Evolutionary conservation across 2,797 vertebrate species (phyloP).

Genomic region (Parotocinclus haroldoi): DNA sequence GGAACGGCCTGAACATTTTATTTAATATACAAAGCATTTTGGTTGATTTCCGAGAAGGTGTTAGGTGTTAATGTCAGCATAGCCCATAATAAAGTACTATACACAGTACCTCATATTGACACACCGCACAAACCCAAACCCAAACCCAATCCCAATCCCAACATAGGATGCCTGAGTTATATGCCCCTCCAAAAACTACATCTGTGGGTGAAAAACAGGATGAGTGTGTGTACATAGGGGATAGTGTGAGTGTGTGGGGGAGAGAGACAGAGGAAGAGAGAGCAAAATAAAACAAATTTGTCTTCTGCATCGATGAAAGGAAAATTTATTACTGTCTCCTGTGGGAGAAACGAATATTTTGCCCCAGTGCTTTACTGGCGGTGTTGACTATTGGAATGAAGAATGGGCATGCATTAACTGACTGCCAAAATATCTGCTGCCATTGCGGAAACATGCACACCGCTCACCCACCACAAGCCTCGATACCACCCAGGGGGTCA

Average conservation of each 20-base stretch:
- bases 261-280: slow-evolving; percentile 31
- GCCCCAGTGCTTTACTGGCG: slow-evolving; percentile 80
- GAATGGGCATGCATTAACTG: slow-evolving; percentile 81
- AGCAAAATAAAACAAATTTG: slow-evolving; percentile 78
- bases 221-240: slow-evolving; percentile 56
- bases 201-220: slow-evolving; percentile 43
- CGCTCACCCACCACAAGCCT: slow-evolving; percentile 69
- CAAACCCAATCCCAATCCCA: too few species aligned
- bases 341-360: slow-evolving; percentile 87
- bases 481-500: slow-evolving; percentile 59
- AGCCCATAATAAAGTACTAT: too few species aligned
- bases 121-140: too few species aligned
- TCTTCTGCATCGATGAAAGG: slow-evolving; percentile 85
- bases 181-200: not conserved
- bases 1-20: too few species aligned
- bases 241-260: not conserved
- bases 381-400: slow-evolving; percentile 85
- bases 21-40: too few species aligned
- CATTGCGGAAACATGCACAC: slow-evolving; percentile 62
- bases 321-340: slow-evolving; percentile 92
- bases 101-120: too few species aligned
- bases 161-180: too few species aligned
- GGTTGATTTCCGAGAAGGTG: too few species aligned
- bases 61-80: too few species aligned
- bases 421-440: slow-evolving; percentile 53